A percentile compares a stretch with the other conserved stretches of the same genome.
Conservation (phyloP, 2,888 invertebrate species). For the Hedychridium roseum region DNA sequence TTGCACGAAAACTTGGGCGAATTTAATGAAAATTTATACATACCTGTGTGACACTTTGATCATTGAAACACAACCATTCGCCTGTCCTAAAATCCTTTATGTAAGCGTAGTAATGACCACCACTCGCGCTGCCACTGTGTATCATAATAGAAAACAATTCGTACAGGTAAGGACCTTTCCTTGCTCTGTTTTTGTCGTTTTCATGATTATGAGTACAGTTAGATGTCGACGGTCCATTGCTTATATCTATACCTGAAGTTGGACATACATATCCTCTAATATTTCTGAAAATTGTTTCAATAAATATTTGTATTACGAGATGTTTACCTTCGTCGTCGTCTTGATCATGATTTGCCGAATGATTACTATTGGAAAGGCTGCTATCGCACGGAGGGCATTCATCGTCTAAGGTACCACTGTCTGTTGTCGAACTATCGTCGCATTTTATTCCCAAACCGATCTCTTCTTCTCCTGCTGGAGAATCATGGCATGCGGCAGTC, state of each 20-base stretch:
- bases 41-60: constrained; percentile 80
- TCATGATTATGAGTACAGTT: constrained; percentile 65
- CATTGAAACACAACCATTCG: constrained; percentile 89
- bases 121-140: constrained; percentile 88
- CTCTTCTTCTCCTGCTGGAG: constrained; percentile 63
- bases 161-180: constrained; percentile 77
- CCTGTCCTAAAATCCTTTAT: constrained; percentile 81
- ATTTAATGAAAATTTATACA: constrained; percentile 37
- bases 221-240: constrained; percentile 60
- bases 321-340: constrained; percentile 73
- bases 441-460: constrained; percentile 65
- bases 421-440: constrained; percentile 75
- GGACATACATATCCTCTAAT: constrained; percentile 9
- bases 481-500: constrained; percentile 53
- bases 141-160: constrained; percentile 93
- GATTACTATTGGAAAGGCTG: constrained; percentile 44
- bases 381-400: constrained; percentile 63
- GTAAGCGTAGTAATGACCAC: constrained; percentile 92
- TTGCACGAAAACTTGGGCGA: not conserved
- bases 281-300: constrained; percentile 15
- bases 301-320: constrained; percentile 5
- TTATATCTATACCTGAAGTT: constrained; percentile 69
- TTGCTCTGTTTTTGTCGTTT: constrained; percentile 68
- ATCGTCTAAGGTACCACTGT: constrained; percentile 74
- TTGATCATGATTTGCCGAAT: constrained; percentile 54